Evolutionary conservation across 2,797 vertebrate genomes (phyloP), one percentile per base, ranked within the genome.

Genomic region (Neoniphon sammara): DNA sequence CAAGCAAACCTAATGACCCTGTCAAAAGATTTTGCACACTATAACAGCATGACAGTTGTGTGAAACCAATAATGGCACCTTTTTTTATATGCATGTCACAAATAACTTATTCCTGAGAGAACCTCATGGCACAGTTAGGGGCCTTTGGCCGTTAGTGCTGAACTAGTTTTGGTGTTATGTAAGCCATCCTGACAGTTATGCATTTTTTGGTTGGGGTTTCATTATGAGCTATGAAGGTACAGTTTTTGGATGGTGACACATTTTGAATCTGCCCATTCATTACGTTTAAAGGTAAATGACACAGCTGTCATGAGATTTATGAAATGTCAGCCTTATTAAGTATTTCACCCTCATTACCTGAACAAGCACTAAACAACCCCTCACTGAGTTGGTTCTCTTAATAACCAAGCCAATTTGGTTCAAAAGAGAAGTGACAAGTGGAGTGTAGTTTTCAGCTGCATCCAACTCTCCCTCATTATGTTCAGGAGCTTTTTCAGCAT

Each of bases 121-220:
- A 52, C n/a, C 70, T 74, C 0, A n/a, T 9, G 5, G 80, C 66
- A 50, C 50, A 46, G 54, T 78, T 70, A 25, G 20, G 17, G 57
- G 52, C 44, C 62, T 62, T 47, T 27, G 58, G 66, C 69, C 36
- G 39, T 7, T 10, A 70, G 53, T 21, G 60, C 53, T 79, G 86
- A 79, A 79, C 80, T 78, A 73, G 49, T 66, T 84, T 56, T 53
- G 14, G 12, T 42, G 21, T 83, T 86, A 55, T 6, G 18, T 66
- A 83, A 81, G 49, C 3, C 20, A 36, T 76, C 66, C 63, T 71
- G 69, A 83, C 76, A 77, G 58, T 20, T 70, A 55, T 75, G 50
- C 4, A 36, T 31, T 71, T 77, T 73, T 54, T 61, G 14, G 0
- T 23, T 57, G 2, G 31, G 57, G 44, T 75, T 68, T 55, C 42